Conservation (phyloP, 1,140 invertebrate species). For the Oncopodura yosiiana region DNA sequence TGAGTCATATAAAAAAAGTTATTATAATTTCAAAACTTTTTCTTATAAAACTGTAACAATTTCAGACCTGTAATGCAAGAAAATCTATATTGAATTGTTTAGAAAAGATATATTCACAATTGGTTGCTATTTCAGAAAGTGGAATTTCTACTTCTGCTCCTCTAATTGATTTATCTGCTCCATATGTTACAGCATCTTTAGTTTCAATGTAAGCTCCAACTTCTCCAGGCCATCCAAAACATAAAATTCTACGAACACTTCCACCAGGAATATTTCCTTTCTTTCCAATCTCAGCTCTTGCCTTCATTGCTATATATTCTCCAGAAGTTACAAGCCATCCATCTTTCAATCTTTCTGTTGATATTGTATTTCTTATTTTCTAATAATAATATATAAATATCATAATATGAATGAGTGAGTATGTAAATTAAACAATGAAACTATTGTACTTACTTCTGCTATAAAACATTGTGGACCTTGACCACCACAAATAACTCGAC, state of each 20-base stretch:
- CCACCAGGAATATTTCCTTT: slow-evolving; percentile 14
- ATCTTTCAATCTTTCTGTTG: neutral
- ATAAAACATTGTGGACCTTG: slow-evolving; percentile 26
- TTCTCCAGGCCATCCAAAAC: slow-evolving; percentile 29
- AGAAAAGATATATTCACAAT: slow-evolving; percentile 24
- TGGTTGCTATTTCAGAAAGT: slow-evolving; percentile 20
- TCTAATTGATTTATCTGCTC: neutral
- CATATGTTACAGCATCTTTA: slow-evolving; percentile 12
- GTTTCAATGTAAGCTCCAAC: slow-evolving; percentile 31
- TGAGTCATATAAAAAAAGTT: too few species aligned
- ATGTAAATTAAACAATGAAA: neutral
- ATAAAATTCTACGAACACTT: slow-evolving; percentile 16
- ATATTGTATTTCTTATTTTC: slow-evolving; percentile 14
- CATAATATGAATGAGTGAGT: neutral
- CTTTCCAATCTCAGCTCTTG: slow-evolving; percentile 21
- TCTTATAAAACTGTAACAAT: too few species aligned
- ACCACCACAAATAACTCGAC: slow-evolving; percentile 24
- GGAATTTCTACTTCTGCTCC: slow-evolving; percentile 23
- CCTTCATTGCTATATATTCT: slow-evolving; percentile 22
- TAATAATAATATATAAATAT: neutral
- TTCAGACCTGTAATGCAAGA: slow-evolving; percentile 22
- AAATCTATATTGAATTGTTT: slow-evolving; percentile 18
- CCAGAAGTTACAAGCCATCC: slow-evolving; percentile 12
- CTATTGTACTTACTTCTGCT: slow-evolving; percentile 18
- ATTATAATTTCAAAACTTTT: too few species aligned